Conservation (phyloP, 2,113 vertebrate genomes). For the Notiomystis cincta region DNA sequence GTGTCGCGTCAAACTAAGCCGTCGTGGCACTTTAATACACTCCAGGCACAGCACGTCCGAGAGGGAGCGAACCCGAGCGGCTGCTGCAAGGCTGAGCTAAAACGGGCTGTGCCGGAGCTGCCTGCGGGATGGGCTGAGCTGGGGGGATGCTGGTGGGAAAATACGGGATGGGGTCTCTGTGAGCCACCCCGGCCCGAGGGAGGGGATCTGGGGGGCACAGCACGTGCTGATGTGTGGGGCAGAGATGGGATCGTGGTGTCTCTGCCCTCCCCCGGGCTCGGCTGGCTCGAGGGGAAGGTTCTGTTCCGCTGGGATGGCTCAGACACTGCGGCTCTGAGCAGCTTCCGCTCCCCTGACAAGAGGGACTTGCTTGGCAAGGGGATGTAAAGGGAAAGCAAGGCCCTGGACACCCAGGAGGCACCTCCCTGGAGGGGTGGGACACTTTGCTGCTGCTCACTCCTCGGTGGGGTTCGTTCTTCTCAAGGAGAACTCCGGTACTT, state of each 20-base stretch:
- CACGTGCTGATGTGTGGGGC: background rate
- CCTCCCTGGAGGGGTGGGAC: background rate
- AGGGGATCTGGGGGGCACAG: background rate
- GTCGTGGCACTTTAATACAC: conserved; percentile 4
- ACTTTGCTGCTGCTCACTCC: background rate
- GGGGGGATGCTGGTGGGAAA: background rate
- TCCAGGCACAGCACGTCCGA: background rate
- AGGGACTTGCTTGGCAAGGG: background rate
- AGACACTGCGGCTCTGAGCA: background rate
- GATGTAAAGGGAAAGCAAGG: background rate
- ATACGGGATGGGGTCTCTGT: rapidly evolving
- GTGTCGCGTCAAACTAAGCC: background rate
- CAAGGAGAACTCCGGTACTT: background rate
- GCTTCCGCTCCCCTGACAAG: rapidly evolving
- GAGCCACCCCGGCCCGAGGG: rapidly evolving
- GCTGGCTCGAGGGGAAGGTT: background rate
- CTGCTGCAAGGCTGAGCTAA: background rate
- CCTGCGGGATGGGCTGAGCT: background rate
- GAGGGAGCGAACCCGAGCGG: background rate
- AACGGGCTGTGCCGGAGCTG: background rate
- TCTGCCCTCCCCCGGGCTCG: background rate
- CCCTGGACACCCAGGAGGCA: background rate
- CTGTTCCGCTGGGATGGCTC: background rate
- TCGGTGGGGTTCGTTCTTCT: background rate
- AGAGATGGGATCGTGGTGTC: too few relatives aligned